Base-by-base conservation (phyloP, 37 sponge, comb jelly and placozoan genomes). In the Ephydatia muelleri region DNA sequence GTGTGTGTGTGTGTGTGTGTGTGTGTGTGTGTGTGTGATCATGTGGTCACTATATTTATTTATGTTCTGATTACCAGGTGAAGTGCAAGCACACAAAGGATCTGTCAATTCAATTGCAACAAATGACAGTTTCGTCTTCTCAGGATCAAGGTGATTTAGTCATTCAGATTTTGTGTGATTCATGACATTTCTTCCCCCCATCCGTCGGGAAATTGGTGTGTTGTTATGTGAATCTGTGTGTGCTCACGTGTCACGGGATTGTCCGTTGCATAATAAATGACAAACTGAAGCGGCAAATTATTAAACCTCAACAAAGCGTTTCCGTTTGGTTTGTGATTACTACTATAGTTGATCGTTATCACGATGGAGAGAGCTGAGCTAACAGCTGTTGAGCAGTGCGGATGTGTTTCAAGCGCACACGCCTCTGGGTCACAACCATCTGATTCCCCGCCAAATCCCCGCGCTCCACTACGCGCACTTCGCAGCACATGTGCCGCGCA, bases 21-120 rank as follows among this genome's bases (percentile, higher is more conserved):
- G 75, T 32, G 68, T 76, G 21, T n/a, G 77, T 66, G 35, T 73
- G 65, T 72, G 74, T 73, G 74, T 3, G 34, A 22, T 27, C n/a
- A n/a, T n/a, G n/a, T n/a, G n/a, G n/a, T n/a, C n/a, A n/a, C n/a
- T n/a, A 38, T 23, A 21, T 29, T 65, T 72, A 72, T n/a, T n/a
- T n/a, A n/a, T n/a, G n/a, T n/a, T n/a, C n/a, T n/a, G n/a, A n/a
- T n/a, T n/a, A 0, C 73, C 86, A 92, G 93, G 93, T 65, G 89
- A 86, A 71, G 87, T 93, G 27, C 16, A 48, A 57, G 93, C 84
- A 70, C 90, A 89, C 80, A 89, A 89, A 43, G 78, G 64, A 21
- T 72, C 93, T 6, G 86, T 93, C 76, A 93, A 86, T 68, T 32
- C 70, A 34, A 83, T 93, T 65, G 90, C 93, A 25, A 75, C 87